A percentile compares a stretch with the other conserved stretches of the same genome.
Evolutionary conservation across 2,888 invertebrate genomes (phyloP).

Genomic region (Apoda limacodes): DNA sequence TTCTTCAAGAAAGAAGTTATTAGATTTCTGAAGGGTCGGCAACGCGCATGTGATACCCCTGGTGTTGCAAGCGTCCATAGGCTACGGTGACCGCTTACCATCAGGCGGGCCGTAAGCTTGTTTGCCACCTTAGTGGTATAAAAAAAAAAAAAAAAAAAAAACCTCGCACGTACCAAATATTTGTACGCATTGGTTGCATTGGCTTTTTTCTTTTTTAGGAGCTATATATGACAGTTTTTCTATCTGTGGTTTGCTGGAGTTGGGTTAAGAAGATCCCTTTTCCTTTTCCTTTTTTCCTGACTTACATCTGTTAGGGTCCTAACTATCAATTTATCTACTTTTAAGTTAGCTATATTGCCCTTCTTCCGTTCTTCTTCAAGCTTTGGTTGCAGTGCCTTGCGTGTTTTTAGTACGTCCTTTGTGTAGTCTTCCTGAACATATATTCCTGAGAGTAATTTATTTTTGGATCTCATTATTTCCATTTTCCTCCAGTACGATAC

Average conservation of each 20-base stretch:
- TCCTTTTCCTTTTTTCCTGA: conserved; percentile 3
- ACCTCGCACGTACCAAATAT: no score
- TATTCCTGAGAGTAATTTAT: background rate
- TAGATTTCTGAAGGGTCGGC: no score
- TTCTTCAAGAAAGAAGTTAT: no score
- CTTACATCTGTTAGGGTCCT: background rate
- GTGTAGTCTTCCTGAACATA: conserved; percentile 1
- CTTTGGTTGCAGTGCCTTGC: background rate
- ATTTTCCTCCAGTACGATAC: conserved; percentile 7
- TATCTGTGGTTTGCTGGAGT: background rate
- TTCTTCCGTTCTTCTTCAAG: conserved; percentile 4
- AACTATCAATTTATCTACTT: conserved; percentile 1
- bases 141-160: no score
- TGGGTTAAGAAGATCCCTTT: background rate
- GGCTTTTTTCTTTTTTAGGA: conserved; percentile 3
- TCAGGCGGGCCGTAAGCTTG: no score
- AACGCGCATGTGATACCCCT: no score
- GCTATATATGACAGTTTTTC: conserved; percentile 2
- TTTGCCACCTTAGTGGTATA: no score
- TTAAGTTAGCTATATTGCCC: conserved; percentile 1
- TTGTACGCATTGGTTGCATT: background rate
- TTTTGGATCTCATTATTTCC: conserved; percentile 5
- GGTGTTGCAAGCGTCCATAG: no score
- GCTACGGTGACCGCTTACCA: no score
- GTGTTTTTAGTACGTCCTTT: conserved; percentile 1